A percentile compares a stretch with the other conserved stretches of the same genome.
Evolutionary conservation across 2,113 vertebrate species (phyloP).

Genomic region (Platysternon megacephalum): DNA sequence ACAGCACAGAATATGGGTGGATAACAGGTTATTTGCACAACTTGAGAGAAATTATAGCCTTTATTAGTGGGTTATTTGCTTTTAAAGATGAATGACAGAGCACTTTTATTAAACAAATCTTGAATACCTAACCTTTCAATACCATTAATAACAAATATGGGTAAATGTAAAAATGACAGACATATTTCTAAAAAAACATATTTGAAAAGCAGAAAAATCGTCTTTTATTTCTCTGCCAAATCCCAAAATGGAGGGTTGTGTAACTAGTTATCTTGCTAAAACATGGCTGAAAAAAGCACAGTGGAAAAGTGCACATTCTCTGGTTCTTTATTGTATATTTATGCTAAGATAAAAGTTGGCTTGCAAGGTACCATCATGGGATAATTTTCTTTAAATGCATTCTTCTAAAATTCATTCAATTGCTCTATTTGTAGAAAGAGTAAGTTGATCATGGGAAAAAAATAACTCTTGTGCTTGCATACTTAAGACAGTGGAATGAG

Average conservation of each 20-base stretch:
- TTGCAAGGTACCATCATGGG: not conserved
- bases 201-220: not conserved
- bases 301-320: not conserved
- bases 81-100: not conserved
- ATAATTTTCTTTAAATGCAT: not conserved
- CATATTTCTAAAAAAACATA: not conserved
- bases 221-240: not conserved
- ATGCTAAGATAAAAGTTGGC: not conserved
- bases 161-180: not conserved
- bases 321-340: not conserved
- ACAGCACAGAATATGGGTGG: not conserved
- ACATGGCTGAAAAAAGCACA: not conserved
- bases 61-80: not conserved
- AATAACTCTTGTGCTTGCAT: accelerated
- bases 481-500: not conserved
- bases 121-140: not conserved
- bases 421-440: not conserved
- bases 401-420: not conserved
- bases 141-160: not conserved
- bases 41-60: not conserved
- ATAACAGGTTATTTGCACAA: not conserved
- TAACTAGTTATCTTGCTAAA: not conserved
- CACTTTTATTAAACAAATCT: accelerated
- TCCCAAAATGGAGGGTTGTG: not conserved
- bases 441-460: not conserved